phyloP scores from a whole-genome alignment of 2,113 vertebrate species.

The Aleadryas rufinucha region DNA sequence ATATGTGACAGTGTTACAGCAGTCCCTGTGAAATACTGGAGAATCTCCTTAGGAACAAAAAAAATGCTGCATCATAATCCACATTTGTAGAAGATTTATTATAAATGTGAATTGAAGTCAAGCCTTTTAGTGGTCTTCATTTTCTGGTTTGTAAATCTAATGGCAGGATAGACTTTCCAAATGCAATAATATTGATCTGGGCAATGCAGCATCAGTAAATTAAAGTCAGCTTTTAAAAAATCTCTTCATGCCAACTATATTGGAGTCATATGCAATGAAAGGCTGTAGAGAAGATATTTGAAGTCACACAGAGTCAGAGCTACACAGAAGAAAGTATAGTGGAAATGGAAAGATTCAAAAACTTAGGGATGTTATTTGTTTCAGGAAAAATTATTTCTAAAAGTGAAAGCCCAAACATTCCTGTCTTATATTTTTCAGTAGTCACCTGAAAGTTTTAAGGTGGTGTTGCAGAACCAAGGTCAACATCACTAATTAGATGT shows the following conservation, averaged over 20 bases:
- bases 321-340: neutral
- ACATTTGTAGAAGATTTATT: neutral
- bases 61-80: neutral
- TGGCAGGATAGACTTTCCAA: neutral
- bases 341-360: neutral
- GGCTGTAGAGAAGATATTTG: neutral
- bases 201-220: conserved; percentile 12
- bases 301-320: neutral
- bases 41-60: neutral
- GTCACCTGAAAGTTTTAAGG: neutral
- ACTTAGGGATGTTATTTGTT: neutral
- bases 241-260: neutral
- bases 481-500: neutral
- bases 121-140: neutral
- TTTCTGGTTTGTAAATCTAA: conserved; percentile 39
- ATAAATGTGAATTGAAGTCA: neutral
- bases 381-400: neutral
- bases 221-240: neutral
- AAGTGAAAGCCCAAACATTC: neutral
- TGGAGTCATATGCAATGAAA: neutral
- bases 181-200: conserved; percentile 4
- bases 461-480: neutral
- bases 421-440: neutral
- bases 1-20: neutral
- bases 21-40: neutral